These are phyloP conservation scores for Oscheius myriophilus DNA, from an alignment of 2,888 invertebrate genomes.

Conservation along the genomic window DNA sequence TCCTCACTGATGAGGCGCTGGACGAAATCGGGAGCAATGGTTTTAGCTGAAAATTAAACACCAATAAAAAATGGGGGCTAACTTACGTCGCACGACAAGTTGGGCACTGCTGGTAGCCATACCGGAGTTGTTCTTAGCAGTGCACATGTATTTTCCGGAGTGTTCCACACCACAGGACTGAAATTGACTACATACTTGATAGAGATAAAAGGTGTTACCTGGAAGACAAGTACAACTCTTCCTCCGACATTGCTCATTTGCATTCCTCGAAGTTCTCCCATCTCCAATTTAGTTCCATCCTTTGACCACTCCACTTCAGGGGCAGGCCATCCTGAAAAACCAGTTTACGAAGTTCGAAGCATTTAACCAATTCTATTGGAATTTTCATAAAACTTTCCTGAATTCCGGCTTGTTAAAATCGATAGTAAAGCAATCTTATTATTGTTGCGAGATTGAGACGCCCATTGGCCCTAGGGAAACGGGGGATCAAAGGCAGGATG, in stretches of 20 bases:
- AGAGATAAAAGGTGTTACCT: conserved; percentile 6
- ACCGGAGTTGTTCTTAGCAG: conserved; percentile 78
- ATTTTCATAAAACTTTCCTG: too few relatives aligned
- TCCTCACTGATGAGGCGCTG: conserved; percentile 69
- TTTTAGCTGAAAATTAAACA: conserved; percentile 52
- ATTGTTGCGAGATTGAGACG: too few relatives aligned
- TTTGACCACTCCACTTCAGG: conserved; percentile 71
- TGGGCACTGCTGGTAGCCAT: conserved; percentile 71
- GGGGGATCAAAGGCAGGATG: too few relatives aligned
- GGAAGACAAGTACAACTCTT: conserved; percentile 75
- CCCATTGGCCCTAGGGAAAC: too few relatives aligned
- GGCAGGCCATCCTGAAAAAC: conserved; percentile 53
- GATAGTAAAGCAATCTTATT: too few relatives aligned
- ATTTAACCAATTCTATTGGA: too few relatives aligned
- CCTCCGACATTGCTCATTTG: conserved; percentile 75
- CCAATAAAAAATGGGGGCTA: conserved; percentile 6
- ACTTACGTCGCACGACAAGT: conserved; percentile 68
- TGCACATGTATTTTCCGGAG: conserved; percentile 84
- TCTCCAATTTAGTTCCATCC: conserved; percentile 71
- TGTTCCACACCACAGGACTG: conserved; percentile 37
- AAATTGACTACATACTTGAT: conserved; percentile 72
- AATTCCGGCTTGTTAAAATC: too few relatives aligned
- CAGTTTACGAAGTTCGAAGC: too few relatives aligned
- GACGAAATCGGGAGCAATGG: conserved; percentile 68
- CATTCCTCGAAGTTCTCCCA: conserved; percentile 76